Evolutionary conservation across 2,797 vertebrate genomes (phyloP).

Genomic region (Picus viridis): DNA sequence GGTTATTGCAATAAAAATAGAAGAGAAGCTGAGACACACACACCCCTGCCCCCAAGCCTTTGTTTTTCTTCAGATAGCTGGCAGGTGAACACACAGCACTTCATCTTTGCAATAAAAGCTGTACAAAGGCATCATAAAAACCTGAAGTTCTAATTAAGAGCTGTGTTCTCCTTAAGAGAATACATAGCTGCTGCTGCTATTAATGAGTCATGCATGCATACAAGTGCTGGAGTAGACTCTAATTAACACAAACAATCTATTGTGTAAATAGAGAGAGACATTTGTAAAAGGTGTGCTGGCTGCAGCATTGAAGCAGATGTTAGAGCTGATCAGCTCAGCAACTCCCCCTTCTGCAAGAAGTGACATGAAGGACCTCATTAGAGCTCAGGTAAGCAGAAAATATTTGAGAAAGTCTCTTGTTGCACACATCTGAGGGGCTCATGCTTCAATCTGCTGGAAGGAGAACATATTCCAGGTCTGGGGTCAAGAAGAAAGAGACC

Average conservation of each 20-base stretch:
- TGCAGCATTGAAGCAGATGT: conserved; percentile 25
- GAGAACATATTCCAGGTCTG: background rate
- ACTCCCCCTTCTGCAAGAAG: background rate
- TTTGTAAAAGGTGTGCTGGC: background rate
- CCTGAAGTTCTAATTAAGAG: conserved; percentile 6
- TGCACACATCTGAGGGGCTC: background rate
- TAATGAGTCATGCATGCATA: background rate
- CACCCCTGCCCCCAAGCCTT: background rate
- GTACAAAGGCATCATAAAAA: background rate
- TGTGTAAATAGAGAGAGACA: conserved; percentile 26
- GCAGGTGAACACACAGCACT: rapidly evolving
- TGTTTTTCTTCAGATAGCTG: background rate
- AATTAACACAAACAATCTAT: conserved; percentile 46
- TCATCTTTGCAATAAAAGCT: background rate
- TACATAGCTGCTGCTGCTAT: background rate
- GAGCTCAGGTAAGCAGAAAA: conserved; percentile 24
- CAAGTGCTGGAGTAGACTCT: background rate
- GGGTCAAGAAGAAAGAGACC: background rate
- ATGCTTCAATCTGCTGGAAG: background rate
- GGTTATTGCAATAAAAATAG: background rate
- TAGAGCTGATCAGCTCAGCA: background rate
- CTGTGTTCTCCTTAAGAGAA: background rate
- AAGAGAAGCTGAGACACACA: background rate
- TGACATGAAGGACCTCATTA: background rate
- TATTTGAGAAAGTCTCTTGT: background rate